Conservation (phyloP, 2,113 vertebrate genomes). For the Otocyon megalotis region DNA sequence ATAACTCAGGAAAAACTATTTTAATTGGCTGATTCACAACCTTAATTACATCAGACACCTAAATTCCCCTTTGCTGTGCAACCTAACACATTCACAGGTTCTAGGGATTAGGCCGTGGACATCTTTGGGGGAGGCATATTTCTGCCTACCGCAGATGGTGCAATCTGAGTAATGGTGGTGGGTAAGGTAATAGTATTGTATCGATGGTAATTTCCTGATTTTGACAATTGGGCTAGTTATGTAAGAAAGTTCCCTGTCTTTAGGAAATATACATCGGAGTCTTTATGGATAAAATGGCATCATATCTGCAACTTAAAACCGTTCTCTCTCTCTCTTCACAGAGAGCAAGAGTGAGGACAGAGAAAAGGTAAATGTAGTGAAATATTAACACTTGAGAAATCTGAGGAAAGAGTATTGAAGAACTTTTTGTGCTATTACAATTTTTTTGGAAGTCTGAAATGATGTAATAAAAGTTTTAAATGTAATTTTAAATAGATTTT, state of each 20-base stretch:
- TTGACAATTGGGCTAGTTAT: background rate
- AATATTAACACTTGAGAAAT: background rate
- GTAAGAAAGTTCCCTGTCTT: background rate
- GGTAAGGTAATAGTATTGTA: background rate
- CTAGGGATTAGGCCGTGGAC: background rate
- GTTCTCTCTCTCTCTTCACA: background rate
- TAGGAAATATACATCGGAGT: background rate
- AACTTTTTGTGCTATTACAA: background rate
- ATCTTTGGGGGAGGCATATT: background rate
- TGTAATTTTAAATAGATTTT: background rate
- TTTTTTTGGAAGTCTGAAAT: background rate
- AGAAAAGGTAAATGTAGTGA: background rate
- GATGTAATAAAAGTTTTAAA: slow-evolving; percentile 7
- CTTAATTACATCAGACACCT: background rate
- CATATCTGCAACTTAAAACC: background rate
- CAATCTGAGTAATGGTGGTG: background rate
- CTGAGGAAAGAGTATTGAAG: background rate
- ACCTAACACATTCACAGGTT: background rate
- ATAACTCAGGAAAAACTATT: background rate
- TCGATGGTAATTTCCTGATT: background rate
- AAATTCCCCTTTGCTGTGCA: background rate
- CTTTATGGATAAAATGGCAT: background rate
- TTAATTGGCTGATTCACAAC: background rate
- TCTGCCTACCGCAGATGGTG: background rate
- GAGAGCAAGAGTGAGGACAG: background rate